Percentiles rank a stretch among this genome's conserved stretches.
phyloP scores from a whole-genome alignment of 2,888 invertebrate species.

The Hirtodrosophila cameraria region DNA sequence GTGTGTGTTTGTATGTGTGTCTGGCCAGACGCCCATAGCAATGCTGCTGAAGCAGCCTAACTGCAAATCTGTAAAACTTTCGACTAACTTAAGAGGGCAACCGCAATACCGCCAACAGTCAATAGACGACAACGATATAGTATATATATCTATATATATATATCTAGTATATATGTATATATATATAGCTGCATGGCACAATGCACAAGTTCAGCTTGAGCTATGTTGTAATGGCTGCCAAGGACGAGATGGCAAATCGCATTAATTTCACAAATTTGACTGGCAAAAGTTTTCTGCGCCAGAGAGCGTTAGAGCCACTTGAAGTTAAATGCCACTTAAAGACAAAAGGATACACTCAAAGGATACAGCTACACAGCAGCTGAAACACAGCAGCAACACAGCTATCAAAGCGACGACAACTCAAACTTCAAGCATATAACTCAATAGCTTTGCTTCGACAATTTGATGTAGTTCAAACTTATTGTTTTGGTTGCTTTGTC shows the following conservation, averaged over 20 bases:
- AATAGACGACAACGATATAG: conserved; percentile 49
- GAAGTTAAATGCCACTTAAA: conserved; percentile 75
- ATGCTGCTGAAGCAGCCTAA: conserved; percentile 45
- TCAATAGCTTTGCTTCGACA: conserved; percentile 11
- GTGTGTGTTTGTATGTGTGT: conserved; percentile 18
- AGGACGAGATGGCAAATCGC: conserved; percentile 60
- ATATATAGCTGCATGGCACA: too few relatives aligned
- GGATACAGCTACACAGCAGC: background rate
- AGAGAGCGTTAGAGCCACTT: conserved; percentile 65
- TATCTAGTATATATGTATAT: too few relatives aligned
- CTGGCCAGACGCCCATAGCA: conserved; percentile 42
- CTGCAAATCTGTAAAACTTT: conserved; percentile 60
- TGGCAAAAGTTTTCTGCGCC: conserved; percentile 66
- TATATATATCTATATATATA: too few relatives aligned
- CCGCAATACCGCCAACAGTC: conserved; percentile 68
- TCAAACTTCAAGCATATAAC: conserved; percentile 1
- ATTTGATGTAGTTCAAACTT: conserved; percentile 16
- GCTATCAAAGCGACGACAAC: conserved; percentile 21
- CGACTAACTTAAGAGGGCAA: conserved; percentile 54
- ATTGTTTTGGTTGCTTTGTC: background rate
- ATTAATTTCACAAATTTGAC: conserved; percentile 79
- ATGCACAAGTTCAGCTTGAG: conserved; percentile 31
- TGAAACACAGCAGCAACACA: too few relatives aligned
- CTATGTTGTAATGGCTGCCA: conserved; percentile 6
- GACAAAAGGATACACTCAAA: conserved; percentile 63